phyloP scores from a whole-genome alignment of 2,888 invertebrate genomes.

The Tachina lurida region DNA sequence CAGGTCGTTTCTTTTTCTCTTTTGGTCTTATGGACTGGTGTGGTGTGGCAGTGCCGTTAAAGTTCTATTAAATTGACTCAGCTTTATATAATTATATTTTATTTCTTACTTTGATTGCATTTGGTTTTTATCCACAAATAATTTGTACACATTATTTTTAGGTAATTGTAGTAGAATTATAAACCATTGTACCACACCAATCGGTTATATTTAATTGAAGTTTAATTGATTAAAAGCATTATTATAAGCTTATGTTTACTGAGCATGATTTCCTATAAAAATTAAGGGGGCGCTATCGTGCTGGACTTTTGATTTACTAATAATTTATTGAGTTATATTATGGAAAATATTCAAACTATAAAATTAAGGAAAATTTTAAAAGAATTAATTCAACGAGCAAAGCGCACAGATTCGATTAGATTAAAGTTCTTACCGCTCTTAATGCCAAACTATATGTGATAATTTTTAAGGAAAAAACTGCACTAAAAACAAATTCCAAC shows the following conservation, averaged over 20 bases:
- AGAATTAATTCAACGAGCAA: too few species aligned
- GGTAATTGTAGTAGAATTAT: constrained; percentile 16
- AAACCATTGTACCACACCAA: constrained; percentile 11
- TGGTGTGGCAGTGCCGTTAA: constrained; percentile 14
- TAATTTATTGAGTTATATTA: background rate
- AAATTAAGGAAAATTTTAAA: too few species aligned
- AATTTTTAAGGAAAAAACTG: too few species aligned
- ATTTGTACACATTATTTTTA: constrained; percentile 22
- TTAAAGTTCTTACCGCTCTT: too few species aligned
- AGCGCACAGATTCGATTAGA: too few species aligned
- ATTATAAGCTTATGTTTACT: constrained; percentile 23
- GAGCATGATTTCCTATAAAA: constrained; percentile 17
- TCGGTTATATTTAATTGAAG: constrained; percentile 51
- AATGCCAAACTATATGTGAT: too few species aligned
- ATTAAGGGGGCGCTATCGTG: background rate
- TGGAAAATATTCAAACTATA: too few species aligned
- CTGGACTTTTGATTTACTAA: background rate
- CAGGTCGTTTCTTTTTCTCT: constrained; percentile 9
- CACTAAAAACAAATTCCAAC: too few species aligned
- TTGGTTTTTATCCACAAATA: background rate
- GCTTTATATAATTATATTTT: constrained; percentile 22
- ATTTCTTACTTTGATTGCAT: background rate
- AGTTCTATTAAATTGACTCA: constrained; percentile 41
- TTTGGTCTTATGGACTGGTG: background rate
- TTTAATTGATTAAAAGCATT: constrained; percentile 37